Base-by-base conservation (phyloP, 2,888 invertebrate species). In the Heliconius charithonia region DNA sequence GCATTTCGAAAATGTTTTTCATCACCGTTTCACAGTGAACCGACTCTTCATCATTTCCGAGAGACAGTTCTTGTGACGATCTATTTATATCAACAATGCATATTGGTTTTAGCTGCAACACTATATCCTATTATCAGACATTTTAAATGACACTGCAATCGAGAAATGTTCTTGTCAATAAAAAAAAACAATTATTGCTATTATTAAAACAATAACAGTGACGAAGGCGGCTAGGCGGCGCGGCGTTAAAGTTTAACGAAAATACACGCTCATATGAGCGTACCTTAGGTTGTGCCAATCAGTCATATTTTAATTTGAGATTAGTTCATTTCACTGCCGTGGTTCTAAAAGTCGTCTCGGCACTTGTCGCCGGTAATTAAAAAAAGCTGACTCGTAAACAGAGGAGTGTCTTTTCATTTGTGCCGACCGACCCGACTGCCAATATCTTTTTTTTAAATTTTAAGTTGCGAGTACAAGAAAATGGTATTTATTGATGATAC, bases 251-350 rank as follows among this genome's bases (percentile, higher is more conserved):
- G n/a, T n/a, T n/a, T n/a, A n/a, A n/a, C n/a, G n/a, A n/a, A n/a
- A n/a, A n/a, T n/a, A n/a, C n/a, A n/a, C n/a, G n/a, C n/a, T n/a
- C n/a, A n/a, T 56, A n/a, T 59, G 56, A n/a, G 56, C 10, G 56
- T n/a, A 59, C 59, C n/a, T 22, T n/a, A 59, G 59, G 10, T 3
- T 9, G 7, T n/a, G n/a, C 59, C n/a, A n/a, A 59, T n/a, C 59
- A n/a, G 59, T 59, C 59, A n/a, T 59, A 59, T 59, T 59, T n/a
- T 59, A n/a, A n/a, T 59, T 59, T n/a, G 59, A 59, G 59, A 59
- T n/a, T n/a, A 19, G 19, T 16, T 16, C 51, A 51, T 51, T 45
- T 13, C 41, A 13, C 41, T 45, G 41, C 41, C 13, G 41, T 45
- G 41, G 41, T 45, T 45, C 51, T 6, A 6, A 51, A 56, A 56